These are phyloP conservation scores for Polyergus mexicanus DNA, from an alignment of 1,140 invertebrate species.

Conservation along the genomic window DNA sequence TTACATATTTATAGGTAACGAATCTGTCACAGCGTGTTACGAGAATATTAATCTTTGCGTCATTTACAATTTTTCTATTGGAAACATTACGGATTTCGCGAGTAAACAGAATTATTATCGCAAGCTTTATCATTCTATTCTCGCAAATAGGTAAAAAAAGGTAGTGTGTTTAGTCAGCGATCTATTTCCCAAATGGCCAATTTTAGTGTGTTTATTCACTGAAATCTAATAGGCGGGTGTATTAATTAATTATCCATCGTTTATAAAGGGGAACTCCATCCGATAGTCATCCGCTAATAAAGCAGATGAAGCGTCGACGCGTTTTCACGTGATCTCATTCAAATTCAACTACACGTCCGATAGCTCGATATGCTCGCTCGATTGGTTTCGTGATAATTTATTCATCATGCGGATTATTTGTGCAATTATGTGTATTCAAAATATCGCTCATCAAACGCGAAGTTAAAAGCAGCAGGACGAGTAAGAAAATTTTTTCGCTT, in stretches of 20 bases:
- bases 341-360: conserved; percentile 46
- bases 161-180: not conserved
- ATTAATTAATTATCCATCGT: conserved; percentile 44
- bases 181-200: not conserved
- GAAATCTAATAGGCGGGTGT: conserved; percentile 28
- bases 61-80: not conserved
- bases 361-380: conserved; percentile 27
- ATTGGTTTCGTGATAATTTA: conserved; percentile 16
- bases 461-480: not conserved
- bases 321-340: conserved; percentile 43
- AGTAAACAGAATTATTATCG: conserved; percentile 29
- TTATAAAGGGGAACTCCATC: conserved; percentile 28
- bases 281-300: conserved; percentile 37
- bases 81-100: not conserved
- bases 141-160: not conserved
- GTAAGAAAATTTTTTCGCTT: not conserved
- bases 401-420: conserved; percentile 33
- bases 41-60: not conserved
- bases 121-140: conserved; percentile 31
- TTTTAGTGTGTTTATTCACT: conserved; percentile 22
- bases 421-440: not conserved
- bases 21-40: not conserved
- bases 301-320: conserved; percentile 19
- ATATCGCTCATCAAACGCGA: not conserved
- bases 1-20: not conserved